These are phyloP conservation scores for Eueides isabella DNA, from an alignment of 1,140 invertebrate genomes.

Conservation along the genomic window DNA sequence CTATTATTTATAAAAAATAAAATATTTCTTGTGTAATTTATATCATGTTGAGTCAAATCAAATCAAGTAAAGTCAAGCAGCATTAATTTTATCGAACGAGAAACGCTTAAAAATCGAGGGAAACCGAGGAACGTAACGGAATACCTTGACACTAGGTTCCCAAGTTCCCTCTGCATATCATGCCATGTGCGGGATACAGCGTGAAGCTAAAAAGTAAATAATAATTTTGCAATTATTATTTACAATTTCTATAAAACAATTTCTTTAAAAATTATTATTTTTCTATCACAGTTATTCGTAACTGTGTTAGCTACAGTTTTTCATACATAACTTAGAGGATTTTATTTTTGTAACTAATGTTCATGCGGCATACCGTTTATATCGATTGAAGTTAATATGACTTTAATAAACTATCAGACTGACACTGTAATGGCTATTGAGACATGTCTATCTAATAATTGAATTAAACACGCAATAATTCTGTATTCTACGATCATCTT, in stretches of 20 bases:
- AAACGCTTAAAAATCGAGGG: too few species aligned
- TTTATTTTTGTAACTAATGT: slow-evolving; percentile 6
- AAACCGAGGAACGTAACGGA: too few species aligned
- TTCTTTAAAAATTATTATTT: too few species aligned
- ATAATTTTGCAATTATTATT: too few species aligned
- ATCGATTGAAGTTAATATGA: not conserved
- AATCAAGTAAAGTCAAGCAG: not conserved
- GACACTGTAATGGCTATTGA: too few species aligned
- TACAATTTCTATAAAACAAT: too few species aligned
- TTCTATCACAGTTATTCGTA: too few species aligned
- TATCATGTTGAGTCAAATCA: not conserved
- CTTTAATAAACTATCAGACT: not conserved
- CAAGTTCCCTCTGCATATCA: too few species aligned
- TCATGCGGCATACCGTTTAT: not conserved
- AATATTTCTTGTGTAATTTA: not conserved
- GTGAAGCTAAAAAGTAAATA: too few species aligned
- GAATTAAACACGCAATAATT: not conserved
- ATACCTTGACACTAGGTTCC: too few species aligned
- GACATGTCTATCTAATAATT: not conserved
- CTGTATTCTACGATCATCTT: not conserved
- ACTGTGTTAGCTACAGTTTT: too few species aligned
- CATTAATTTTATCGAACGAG: not conserved
- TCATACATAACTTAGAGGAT: not conserved
- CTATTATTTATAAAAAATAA: not conserved
- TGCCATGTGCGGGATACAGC: too few species aligned